Base-by-base conservation (phyloP, 2,888 invertebrate species). In the Scaptomyza reducta region DNA sequence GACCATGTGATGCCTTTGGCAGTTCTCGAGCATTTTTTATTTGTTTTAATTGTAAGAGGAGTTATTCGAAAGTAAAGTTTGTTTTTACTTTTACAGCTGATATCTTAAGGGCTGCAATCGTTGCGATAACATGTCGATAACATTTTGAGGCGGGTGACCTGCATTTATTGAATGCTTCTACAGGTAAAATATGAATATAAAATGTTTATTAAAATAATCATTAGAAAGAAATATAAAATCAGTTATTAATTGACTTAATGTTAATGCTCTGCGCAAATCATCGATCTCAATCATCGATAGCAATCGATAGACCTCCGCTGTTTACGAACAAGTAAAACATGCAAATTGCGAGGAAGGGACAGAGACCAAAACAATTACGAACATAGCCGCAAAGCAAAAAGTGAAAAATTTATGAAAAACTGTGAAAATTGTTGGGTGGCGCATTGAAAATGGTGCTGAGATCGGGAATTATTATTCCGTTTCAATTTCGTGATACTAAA, bases 1-100 rank as follows among this genome's bases (percentile, higher is more conserved):
- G 51, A 96, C 92, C 97, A 97, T 97, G 87, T 96, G 96, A 91
- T 95, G 95, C 90, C 95, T 96, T 22, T 96, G 96, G 91, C 96
- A 97, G 71, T 95, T 95, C 91, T 97, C 97, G 87, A 97, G 95
- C 96, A 97, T 97, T 90, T 90, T 13, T 51, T 6, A 18, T 44
- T 25, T 13, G 10, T 59, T 41, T 2, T 13, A 44, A 33, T 40
- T 47, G 7, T 14, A 53, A 25, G 42, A 50, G 42, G 45, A 38
- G 41, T 16, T 25, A 11, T 11, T 6, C 13, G 22, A 61, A 46
- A 35, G 35, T 45, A 16, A 29, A 53, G 18, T 66, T 49, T 67
- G 56, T 54, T 38, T 53, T 40, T 67, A 14, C n/a, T 25, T 16
- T 33, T 6, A 44, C 67, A 67, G 68, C 67, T 67, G 69, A 42